Percentiles rank a stretch among this genome's conserved stretches.
Conservation (phyloP, 2,113 vertebrate species). For the Promerops cafer region DNA sequence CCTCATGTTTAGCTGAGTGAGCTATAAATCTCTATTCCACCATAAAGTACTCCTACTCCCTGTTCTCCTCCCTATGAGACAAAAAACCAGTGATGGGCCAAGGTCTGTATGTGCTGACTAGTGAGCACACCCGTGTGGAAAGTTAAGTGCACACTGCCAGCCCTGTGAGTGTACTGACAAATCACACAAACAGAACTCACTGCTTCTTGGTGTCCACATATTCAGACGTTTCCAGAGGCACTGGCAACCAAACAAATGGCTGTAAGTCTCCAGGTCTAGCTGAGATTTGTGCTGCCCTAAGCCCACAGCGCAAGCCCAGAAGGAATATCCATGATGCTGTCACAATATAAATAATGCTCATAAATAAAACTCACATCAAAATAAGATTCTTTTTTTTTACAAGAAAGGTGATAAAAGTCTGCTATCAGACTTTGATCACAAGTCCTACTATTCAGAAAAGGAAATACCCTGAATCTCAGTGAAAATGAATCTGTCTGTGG, state of each 20-base stretch:
- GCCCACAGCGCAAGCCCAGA: not conserved
- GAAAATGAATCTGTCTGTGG: slow-evolving; percentile 35
- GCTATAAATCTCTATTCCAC: not conserved
- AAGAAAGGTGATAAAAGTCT: slow-evolving; percentile 21
- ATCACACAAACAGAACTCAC: not conserved
- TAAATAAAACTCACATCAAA: slow-evolving; percentile 6
- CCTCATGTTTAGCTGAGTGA: not conserved
- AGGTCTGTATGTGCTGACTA: not conserved
- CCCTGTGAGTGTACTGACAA: not conserved
- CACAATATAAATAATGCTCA: not conserved
- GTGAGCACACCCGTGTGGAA: fast-evolving
- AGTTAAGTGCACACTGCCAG: not conserved
- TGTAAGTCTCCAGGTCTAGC: not conserved
- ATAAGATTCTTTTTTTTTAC: not conserved
- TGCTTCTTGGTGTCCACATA: fast-evolving
- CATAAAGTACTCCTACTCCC: not conserved
- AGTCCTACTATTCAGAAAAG: slow-evolving; percentile 18
- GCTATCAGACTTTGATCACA: not conserved
- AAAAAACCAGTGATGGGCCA: fast-evolving
- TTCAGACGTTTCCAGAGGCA: not conserved
- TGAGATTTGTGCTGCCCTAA: not conserved
- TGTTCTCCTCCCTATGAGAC: not conserved
- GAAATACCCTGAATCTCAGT: slow-evolving; percentile 20
- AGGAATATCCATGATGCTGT: not conserved
- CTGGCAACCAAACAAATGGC: not conserved